phyloP scores from a whole-genome alignment of 1,140 invertebrate genomes.

The Panagrolaimus sp. region DNA sequence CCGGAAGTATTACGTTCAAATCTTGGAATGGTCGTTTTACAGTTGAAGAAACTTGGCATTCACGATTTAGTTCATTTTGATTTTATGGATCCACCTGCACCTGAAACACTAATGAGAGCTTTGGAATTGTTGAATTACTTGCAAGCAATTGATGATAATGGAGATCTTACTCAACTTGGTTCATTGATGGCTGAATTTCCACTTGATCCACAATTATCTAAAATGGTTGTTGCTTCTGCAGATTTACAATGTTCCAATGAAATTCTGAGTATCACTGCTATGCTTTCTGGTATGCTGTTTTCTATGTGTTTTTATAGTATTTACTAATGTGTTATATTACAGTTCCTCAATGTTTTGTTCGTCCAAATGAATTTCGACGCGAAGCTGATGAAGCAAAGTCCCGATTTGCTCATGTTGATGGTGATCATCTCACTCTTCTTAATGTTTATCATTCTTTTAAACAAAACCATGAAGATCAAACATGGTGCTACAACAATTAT shows the following conservation, averaged over 20 bases:
- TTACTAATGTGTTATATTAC: conserved; percentile 32
- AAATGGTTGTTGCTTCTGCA: conserved; percentile 87
- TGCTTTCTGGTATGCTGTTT: conserved; percentile 77
- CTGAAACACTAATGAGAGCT: conserved; percentile 98
- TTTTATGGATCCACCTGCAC: conserved; percentile 99
- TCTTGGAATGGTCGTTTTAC: conserved; percentile 90
- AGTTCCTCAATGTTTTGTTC: conserved; percentile 99
- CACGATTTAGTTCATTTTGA: conserved; percentile 99
- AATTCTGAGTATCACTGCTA: conserved; percentile 94
- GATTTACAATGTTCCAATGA: conserved; percentile 99
- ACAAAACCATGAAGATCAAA: conserved; percentile 84
- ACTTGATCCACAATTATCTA: conserved; percentile 93
- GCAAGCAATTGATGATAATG: conserved; percentile 79
- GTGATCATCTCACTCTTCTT: conserved; percentile 89
- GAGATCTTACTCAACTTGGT: conserved; percentile 88
- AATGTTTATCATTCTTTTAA: conserved; percentile 98
- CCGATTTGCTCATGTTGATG: conserved; percentile 98
- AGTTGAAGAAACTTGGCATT: conserved; percentile 96
- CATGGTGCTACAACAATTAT: conserved; percentile 99
- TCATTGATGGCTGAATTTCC: conserved; percentile 99
- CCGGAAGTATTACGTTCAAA: conserved; percentile 96
- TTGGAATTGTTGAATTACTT: conserved; percentile 94
- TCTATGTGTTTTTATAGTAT: background rate
- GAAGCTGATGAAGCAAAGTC: conserved; percentile 98
- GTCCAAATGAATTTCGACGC: conserved; percentile 97